Base-by-base conservation (phyloP, 2,113 vertebrate genomes). In the Machaerirhynchus nigripectus region DNA sequence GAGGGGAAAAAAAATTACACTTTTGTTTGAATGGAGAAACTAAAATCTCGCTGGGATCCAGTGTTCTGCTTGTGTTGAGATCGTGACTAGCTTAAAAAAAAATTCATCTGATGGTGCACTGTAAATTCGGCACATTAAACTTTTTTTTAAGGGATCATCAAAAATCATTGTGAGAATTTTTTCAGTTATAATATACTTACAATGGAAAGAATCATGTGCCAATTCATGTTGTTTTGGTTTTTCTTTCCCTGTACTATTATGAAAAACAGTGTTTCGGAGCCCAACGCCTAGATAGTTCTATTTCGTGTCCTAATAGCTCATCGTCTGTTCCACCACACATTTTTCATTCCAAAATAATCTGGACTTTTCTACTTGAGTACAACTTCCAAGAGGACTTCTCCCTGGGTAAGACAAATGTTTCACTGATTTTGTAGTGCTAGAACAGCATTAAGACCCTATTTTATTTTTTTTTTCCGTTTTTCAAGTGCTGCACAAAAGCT, bases 211-310 rank as follows among this genome's bases (percentile, higher is more conserved):
- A 81, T 30, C 0, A 42, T 61, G 65, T 76, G 3, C 4, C 28
- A 28, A 2, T 67, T 74, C 23, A 37, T 3, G 4, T 13, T 49
- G 11, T 6, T 77, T 1, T 12, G 6, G 23, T n/a, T 27, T 21
- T 28, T 57, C 78, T 71, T 73, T 1, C 9, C 9, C 6, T 55
- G 9, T 52, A 28, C 44, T 75, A 35, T 64, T 42, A 67, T 17
- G 11, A 77, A 8, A 73, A 81, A 5, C 9, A 39, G 0, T 24
- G 11, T 73, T 80, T 73, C 33, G 49, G 47, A 84, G 1, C 18
- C 22, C 19, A 75, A 1, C 0, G 0, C 11, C 44, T 0, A 0
- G 10, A 11, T 2, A 40, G 47, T 20, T 39, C 14, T 47, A 3
- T 39, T 74, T 57, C 0, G 0, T 74, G 12, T 49, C 42, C 23